A percentile compares a stretch with the other conserved stretches of the same genome.
These are phyloP conservation scores for Heterocephalus glaber DNA, from an alignment of 2,113 vertebrate genomes.

Conservation along the genomic window DNA sequence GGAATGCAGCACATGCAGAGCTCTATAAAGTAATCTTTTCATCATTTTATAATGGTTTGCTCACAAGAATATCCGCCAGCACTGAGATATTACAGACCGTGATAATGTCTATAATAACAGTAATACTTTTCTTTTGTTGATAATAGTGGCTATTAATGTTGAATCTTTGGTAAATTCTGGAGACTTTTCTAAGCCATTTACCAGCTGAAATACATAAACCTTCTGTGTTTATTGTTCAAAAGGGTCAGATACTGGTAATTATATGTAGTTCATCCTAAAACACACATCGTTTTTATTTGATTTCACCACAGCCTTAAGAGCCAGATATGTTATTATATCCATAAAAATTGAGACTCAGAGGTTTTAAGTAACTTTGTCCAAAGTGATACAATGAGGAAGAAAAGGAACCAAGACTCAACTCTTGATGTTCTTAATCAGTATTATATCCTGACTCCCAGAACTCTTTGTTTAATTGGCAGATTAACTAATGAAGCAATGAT, in stretches of 20 bases:
- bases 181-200: not conserved
- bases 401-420: not conserved
- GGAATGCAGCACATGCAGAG: not conserved
- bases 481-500: not conserved
- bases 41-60: not conserved
- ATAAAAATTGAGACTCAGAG: conserved; percentile 22
- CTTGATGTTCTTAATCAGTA: not conserved
- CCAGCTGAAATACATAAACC: not conserved
- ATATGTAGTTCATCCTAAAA: not conserved
- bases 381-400: not conserved
- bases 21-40: not conserved
- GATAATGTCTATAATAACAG: not conserved
- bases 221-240: not conserved
- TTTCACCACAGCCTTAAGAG: not conserved
- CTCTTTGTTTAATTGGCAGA: not conserved
- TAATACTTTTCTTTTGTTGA: not conserved
- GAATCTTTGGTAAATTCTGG: not conserved
- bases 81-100: not conserved
- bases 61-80: not conserved
- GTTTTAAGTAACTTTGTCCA: conserved; percentile 14
- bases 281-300: not conserved
- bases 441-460: not conserved
- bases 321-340: not conserved
- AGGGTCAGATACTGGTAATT: not conserved
- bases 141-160: not conserved